phyloP scores from a whole-genome alignment of 2,113 vertebrate genomes.

The Mesocricetus auratus region DNA sequence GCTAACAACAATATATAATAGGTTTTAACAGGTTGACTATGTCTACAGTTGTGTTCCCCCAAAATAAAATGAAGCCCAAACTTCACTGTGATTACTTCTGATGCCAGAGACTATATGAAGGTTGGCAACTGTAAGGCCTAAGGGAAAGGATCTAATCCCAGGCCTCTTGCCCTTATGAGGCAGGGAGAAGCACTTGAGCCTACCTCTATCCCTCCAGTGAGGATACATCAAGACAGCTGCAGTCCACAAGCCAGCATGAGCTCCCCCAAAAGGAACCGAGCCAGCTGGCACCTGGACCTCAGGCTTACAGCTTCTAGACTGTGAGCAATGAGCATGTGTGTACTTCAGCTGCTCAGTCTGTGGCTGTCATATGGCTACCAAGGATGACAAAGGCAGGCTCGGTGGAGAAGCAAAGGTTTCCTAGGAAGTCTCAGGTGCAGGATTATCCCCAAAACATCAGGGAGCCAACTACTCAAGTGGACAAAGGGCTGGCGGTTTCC shows the following conservation, averaged over 20 bases:
- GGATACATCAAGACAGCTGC: not conserved
- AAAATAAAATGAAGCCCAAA: not conserved
- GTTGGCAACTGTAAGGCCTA: not conserved
- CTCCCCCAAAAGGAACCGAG: not conserved
- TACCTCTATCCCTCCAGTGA: not conserved
- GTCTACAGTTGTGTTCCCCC: not conserved
- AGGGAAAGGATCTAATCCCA: no score
- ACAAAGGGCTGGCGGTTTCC: rapidly evolving
- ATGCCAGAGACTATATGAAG: not conserved
- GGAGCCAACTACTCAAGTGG: rapidly evolving
- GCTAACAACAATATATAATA: no score
- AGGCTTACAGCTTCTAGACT: not conserved
- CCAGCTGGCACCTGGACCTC: not conserved
- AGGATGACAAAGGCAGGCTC: not conserved
- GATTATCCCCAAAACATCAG: not conserved
- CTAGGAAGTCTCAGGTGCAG: not conserved
- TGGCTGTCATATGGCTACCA: rapidly evolving
- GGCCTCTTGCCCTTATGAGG: not conserved
- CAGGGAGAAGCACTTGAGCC: not conserved
- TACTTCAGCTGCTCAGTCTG: rapidly evolving
- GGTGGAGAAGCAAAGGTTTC: not conserved
- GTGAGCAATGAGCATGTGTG: no score
- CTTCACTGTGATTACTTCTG: not conserved
- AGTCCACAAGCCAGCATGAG: not conserved
- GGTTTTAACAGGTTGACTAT: not conserved